Evolutionary conservation across 2,113 vertebrate genomes (phyloP), one percentile per base, ranked within the genome.

Genomic region (Axis porcinus): DNA sequence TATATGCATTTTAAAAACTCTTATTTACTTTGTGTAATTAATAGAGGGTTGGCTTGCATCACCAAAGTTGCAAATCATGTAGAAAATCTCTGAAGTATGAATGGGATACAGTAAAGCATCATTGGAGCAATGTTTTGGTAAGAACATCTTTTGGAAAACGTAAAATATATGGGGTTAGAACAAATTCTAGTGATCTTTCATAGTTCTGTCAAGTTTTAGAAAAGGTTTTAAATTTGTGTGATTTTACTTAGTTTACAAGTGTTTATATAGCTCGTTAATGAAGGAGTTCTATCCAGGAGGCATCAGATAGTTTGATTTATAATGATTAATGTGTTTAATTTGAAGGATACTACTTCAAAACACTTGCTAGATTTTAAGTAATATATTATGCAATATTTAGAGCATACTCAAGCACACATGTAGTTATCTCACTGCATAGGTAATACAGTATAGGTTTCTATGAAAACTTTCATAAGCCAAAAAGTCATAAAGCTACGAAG

Each of bases 91-190:
- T 97, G 16, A 94, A 83, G 2, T 76, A 52, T 89, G 15, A 33
- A 25, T 60, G 67, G 43, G 28, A 89, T 95, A 64, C 0, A 92
- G 36, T 97, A 43, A 1, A 82, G 79, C 62, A 0, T 60, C 16
- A 9, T 97, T 33, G 86, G 93, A 97, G 79, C 17, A 87, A 54
- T 10, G 1, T 74, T 92, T 97, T 97, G 25, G 67, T 86, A 88
- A 14, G 13, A 40, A 0, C 3, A 95, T 33, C 23, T 92, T 84
- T 79, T 89, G 45, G 79, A 86, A n/a, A 85, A 1, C 36, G 2
- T 43, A 5, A 55, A 40, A 76, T 91, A 95, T 55, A 58, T 70
- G 6, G 2, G 5, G 9, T 70, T 87, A 58, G 6, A 64, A 82
- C 91, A 57, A 45, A 57, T 82, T 36, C 3, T 95, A 50, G n/a